phyloP scores from a whole-genome alignment of 2,113 vertebrate genomes.

The Colinus virginianus region DNA sequence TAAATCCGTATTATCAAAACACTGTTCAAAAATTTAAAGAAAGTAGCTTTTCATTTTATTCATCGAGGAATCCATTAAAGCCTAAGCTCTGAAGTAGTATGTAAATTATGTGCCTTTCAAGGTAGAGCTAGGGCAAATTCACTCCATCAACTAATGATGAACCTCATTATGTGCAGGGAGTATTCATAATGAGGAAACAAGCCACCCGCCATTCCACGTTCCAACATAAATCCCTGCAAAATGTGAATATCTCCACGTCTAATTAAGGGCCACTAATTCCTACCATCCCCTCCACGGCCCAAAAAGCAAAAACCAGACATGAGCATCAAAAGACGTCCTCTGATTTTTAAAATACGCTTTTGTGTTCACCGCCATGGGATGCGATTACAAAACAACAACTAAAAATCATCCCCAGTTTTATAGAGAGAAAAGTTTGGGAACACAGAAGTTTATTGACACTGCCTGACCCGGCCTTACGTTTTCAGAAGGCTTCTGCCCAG shows the following conservation, averaged over 20 bases:
- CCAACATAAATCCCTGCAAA: constrained; percentile 97
- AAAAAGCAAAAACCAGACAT: constrained; percentile 76
- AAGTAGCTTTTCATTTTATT: constrained; percentile 97
- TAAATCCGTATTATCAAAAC: constrained; percentile 88
- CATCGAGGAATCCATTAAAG: constrained; percentile 98
- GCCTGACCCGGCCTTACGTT: neutral
- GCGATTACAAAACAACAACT: neutral
- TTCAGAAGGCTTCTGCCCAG: constrained; percentile 53
- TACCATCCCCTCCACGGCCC: constrained; percentile 85
- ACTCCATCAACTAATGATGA: constrained; percentile 99
- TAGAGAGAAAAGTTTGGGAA: constrained; percentile 60
- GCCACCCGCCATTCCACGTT: constrained; percentile 91
- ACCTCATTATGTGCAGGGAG: constrained; percentile 98
- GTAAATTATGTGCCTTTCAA: constrained; percentile 98
- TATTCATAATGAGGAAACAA: constrained; percentile 96
- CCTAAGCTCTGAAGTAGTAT: constrained; percentile 93
- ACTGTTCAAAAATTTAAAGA: constrained; percentile 93
- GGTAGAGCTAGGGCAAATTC: constrained; percentile 95
- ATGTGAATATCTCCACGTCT: constrained; percentile 98
- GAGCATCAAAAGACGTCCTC: constrained; percentile 4
- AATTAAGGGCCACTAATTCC: constrained; percentile 98
- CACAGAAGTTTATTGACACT: constrained; percentile 55
- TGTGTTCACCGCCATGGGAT: constrained; percentile 52
- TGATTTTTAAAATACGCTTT: constrained; percentile 17
- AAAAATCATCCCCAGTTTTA: constrained; percentile 13